These are phyloP conservation scores for Echinometra lucunter DNA, from an alignment of 53 echinoderm and acorn worm species.

Conservation along the genomic window DNA sequence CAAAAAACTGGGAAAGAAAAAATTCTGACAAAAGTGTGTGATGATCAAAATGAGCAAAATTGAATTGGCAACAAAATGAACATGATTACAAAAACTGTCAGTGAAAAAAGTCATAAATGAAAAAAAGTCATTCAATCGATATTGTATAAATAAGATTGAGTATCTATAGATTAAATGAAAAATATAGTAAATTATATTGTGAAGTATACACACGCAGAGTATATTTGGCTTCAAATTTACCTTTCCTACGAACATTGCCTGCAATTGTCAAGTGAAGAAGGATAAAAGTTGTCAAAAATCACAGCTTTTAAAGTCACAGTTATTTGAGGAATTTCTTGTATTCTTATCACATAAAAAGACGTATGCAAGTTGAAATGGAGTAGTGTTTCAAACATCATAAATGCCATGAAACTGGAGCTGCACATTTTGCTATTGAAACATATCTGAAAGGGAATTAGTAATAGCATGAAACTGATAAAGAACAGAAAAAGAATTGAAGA, in stretches of 20 bases:
- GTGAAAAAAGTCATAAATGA: too few relatives aligned
- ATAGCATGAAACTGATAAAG: background rate
- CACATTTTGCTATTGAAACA: too few relatives aligned
- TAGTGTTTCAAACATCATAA: too few relatives aligned
- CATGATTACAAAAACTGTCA: slow-evolving; percentile 6
- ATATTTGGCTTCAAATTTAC: slow-evolving; percentile 61
- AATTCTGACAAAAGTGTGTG: background rate
- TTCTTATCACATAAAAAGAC: too few relatives aligned
- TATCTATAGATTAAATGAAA: slow-evolving; percentile 23
- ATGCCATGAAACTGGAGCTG: too few relatives aligned
- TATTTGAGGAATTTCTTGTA: background rate
- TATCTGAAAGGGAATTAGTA: too few relatives aligned
- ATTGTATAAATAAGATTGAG: slow-evolving; percentile 24
- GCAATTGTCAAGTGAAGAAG: slow-evolving; percentile 37
- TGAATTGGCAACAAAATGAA: slow-evolving; percentile 42
- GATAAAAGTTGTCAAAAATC: slow-evolving; percentile 27
- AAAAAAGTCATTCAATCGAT: background rate
- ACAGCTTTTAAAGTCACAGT: background rate
- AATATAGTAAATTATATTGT: slow-evolving; percentile 36
- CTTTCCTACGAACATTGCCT: slow-evolving; percentile 78
- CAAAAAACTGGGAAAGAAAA: background rate
- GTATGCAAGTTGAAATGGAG: too few relatives aligned
- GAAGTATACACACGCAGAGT: slow-evolving; percentile 52
- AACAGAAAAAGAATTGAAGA: background rate
- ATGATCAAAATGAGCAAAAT: slow-evolving; percentile 44